phyloP scores from a whole-genome alignment of 2,113 vertebrate genomes.

The Parotia lawesii region DNA sequence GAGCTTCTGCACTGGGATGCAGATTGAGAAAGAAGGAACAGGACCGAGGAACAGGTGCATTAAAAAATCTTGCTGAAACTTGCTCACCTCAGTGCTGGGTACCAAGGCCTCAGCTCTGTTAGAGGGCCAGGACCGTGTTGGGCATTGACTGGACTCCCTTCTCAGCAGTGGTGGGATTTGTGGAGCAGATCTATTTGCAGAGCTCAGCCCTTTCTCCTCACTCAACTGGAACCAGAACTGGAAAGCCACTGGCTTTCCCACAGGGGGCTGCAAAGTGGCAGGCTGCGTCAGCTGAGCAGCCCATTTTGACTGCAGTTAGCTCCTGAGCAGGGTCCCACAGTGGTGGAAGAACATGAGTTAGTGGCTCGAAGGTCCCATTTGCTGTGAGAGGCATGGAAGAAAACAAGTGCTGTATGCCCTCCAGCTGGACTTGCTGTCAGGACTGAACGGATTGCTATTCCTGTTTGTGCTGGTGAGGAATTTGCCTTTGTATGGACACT shows the following conservation, averaged over 20 bases:
- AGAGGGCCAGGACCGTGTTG: rapidly evolving
- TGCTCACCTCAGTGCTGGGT: neutral
- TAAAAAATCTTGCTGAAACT: neutral
- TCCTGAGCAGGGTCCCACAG: neutral
- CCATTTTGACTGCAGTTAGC: neutral
- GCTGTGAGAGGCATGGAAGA: neutral
- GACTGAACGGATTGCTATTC: neutral
- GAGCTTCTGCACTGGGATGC: rapidly evolving
- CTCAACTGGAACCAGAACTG: neutral
- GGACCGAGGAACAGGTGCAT: neutral
- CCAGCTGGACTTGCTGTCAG: neutral
- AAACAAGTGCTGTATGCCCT: neutral
- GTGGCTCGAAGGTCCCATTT: neutral
- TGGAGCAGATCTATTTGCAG: neutral
- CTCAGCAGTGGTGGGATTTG: neutral
- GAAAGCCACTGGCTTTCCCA: neutral
- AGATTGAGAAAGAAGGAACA: neutral
- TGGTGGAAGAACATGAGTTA: neutral
- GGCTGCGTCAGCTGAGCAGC: neutral
- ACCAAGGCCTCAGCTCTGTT: neutral
- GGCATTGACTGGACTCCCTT: neutral
- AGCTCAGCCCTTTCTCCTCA: neutral
- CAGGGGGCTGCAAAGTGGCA: neutral
- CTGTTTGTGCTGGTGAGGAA: neutral
- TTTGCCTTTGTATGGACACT: neutral